Evolutionary conservation across 2,113 vertebrate genomes (phyloP), one percentile per base, ranked within the genome.

Genomic region (Toxotes chatareus): DNA sequence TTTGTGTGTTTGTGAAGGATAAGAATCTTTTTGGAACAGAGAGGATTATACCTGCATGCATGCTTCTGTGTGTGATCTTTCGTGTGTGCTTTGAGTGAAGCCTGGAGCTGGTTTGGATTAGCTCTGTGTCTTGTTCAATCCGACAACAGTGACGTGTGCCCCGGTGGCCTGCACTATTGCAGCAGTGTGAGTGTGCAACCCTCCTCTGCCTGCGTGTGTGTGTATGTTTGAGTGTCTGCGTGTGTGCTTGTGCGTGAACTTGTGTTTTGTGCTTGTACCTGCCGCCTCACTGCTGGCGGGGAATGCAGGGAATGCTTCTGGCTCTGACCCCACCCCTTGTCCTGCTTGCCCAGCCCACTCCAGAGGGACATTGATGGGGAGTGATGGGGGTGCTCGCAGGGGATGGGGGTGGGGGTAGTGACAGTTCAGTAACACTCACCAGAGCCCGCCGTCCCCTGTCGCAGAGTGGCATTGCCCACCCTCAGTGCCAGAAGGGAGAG

Each of bases 401-500:
- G 51, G 40, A 16, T 72, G 46, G 79, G 42, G 64, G 67, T 17
- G 67, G 38, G 79, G 65, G 73, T 74, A 83, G 95, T 98, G 97
- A 98, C 97, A 98, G 95, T 94, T 92, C 47, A 86, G 82, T 97
- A 96, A 99, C 97, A 98, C 96, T 98, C 95, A 95, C 97, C 97
- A 99, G 97, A 98, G 94, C 96, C 55, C 23, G 77, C 56, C 87
- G 93, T 95, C 95, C 94, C 85, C 90, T 93, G 76, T 91, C 93
- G 89, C 89, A 94, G 95, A 97, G 96, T 97, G 97, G 96, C 96
- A 96, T 94, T 94, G 97, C 96, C 97, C 97, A 97, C 97, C 97
- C 96, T 96, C 96, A 93, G 91, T 96, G 96, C 94, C 94, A 96
- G 96, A 97, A 97, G 93, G 95, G 94, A 96, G 94, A 94, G 97